Evolutionary conservation across 2,797 vertebrate genomes (phyloP), one percentile per base, ranked within the genome.

Genomic region (Megalops cyprinoides): DNA sequence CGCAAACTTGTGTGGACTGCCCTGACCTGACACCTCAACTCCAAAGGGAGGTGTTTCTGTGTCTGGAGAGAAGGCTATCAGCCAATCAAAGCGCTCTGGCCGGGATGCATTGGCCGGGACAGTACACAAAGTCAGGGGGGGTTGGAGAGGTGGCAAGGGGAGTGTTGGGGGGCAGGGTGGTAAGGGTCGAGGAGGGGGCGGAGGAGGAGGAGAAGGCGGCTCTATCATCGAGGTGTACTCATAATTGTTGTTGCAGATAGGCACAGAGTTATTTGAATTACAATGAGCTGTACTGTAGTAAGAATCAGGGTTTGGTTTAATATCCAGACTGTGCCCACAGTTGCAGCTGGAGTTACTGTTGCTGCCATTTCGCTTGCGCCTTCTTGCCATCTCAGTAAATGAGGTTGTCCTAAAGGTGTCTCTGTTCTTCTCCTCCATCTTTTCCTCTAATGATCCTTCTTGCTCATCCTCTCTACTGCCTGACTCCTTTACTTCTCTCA

Each of bases 11-110:
- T 90, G 92, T 14, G 86, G 84, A 34, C 81, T 84, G 76, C 88
- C 90, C n/a, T 74, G 31, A 0, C 73, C 81, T 14, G 84, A 51
- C 87, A 87, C 93, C 87, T 78, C 91, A n/a, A 85, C 84, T 65
- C 90, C 88, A 51, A 76, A 18, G 1, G 79, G 79, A 1, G 86
- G 85, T 4, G 79, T 87, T 74, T 98, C 97, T 0, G 90, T 90
- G 49, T 98, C 97, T 0, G 98, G 98, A 0, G 98, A 98, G 88
- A 99, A 99, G 0, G 97, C 92, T 3, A 99, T 99, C 49, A 99
- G 92, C 98, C 98, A 99, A 87, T 99, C 97, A 3, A 96, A 98
- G 76, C 94, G 93, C 78, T 99, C 97, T 0, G 94, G 94, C 18
- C 90, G 90, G 48, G 91, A 86, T 28, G 92, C 92, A 85, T 95